These are phyloP conservation scores for Acarapis woodi DNA, from an alignment of 1,140 invertebrate species.

Conservation along the genomic window DNA sequence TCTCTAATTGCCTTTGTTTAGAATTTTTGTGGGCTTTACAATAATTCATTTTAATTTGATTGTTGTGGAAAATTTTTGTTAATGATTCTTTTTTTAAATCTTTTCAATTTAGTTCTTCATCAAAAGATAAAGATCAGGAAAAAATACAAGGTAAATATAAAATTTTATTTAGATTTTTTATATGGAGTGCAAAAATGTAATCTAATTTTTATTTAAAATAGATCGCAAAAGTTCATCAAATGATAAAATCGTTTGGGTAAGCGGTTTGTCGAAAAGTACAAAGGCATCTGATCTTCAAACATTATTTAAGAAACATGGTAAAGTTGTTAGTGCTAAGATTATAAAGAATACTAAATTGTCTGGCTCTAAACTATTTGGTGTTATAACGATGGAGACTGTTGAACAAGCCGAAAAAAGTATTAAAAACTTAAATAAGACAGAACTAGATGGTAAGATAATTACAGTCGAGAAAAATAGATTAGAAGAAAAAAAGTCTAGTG, in stretches of 20 bases:
- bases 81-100: too few species aligned
- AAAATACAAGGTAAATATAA: too few species aligned
- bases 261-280: conserved; percentile 55
- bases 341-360: conserved; percentile 72
- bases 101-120: too few species aligned
- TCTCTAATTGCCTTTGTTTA: too few species aligned
- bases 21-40: too few species aligned
- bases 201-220: too few species aligned
- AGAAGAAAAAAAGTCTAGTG: conserved; percentile 3
- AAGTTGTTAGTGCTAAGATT: conserved; percentile 74
- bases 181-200: too few species aligned
- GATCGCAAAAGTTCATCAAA: neutral
- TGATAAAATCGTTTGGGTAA: conserved; percentile 51
- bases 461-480: conserved; percentile 18
- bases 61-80: too few species aligned
- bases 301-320: conserved; percentile 66
- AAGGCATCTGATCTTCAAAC: conserved; percentile 68
- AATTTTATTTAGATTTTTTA: too few species aligned
- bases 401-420: conserved; percentile 69
- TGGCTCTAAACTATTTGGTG: conserved; percentile 68
- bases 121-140: too few species aligned
- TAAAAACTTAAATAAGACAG: conserved; percentile 53
- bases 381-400: conserved; percentile 64
- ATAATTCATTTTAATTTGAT: too few species aligned
- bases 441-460: conserved; percentile 71